Evolutionary conservation across 1,140 invertebrate species (phyloP), one percentile per base, ranked within the genome.

Genomic region (Colletes latitarsis): DNA sequence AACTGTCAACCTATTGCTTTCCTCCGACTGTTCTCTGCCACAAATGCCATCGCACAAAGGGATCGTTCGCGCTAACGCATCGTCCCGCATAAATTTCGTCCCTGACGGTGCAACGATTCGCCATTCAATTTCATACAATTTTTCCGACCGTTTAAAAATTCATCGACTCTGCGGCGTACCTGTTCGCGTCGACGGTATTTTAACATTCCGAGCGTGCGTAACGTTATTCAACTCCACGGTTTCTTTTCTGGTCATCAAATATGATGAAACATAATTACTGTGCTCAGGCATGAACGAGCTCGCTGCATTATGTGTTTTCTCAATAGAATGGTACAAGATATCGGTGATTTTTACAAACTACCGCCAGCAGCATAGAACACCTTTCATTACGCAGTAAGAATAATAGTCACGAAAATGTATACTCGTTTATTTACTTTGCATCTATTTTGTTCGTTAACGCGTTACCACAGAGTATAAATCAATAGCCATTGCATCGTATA

Each of bases 1-100:
- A 86, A 83, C 77, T 73, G 85, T 80, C 85, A 79, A 87, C 82
- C 82, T 86, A 84, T 87, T 86, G 80, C 85, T 58, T 64, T 64
- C 66, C 79, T 55, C 55, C 30, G 74, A 41, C 60, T 30, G 60
- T 64, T 52, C 17, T 30, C 55, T 10, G 58, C 19, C 41, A 43
- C 58, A n/a, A 66, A 21, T 9, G 49, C n/a, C 55, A 41, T 12
- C 15, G 8, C 6, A 19, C 39, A 46, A 82, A 69, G 70, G 49
- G 39, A 39, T 14, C 14, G 10, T 81, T 81, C n/a, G 30, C 70
- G 41, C 10, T 52, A 15, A 19, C 43, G 8, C 17, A 10, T 46
- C n/a, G 19, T 67, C 19, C 43, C 5, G 43, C 55, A 57, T 57
- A 57, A 15, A 57, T 57, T 17, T 17, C 39, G 62, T 63, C 19